Conservation (phyloP, 1,140 invertebrate species). For the Octopus bimaculoides region DNA sequence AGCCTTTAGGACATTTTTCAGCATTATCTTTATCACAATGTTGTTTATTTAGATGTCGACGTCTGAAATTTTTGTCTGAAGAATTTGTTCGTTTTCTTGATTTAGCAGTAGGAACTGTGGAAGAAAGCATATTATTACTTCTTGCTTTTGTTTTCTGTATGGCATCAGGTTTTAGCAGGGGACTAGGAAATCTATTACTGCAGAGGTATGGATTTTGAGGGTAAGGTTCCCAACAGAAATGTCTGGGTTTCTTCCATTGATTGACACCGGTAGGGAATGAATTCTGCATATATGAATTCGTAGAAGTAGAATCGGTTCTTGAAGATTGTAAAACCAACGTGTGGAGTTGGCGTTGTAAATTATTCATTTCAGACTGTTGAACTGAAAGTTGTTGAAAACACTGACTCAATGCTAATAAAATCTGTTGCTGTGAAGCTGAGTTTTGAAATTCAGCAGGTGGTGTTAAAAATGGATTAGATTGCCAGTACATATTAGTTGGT, state of each 20-base stretch:
- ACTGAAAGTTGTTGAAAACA: constrained; percentile 47
- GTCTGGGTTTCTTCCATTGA: neutral
- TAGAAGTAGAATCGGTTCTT: neutral
- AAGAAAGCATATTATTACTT: neutral
- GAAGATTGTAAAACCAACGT: constrained; percentile 10
- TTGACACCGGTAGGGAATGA: neutral
- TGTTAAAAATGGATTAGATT: neutral
- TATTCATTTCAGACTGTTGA: constrained; percentile 50
- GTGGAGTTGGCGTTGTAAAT: constrained; percentile 35
- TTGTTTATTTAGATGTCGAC: neutral
- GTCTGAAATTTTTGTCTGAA: neutral
- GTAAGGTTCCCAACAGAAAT: constrained; percentile 6
- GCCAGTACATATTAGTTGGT: neutral
- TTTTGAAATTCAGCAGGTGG: neutral
- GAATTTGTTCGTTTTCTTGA: neutral
- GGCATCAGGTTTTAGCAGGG: neutral
- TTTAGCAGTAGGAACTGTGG: neutral
- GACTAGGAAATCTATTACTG: neutral
- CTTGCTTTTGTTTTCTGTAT: constrained; percentile 1
- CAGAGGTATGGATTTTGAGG: neutral
- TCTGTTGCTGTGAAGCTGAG: constrained; percentile 38
- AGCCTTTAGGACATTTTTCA: neutral
- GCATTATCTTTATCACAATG: neutral
- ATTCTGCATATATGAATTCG: neutral
- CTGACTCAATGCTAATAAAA: constrained; percentile 48